Evolutionary conservation across 2,797 vertebrate genomes (phyloP).

Genomic region (Lepus oiostolus): DNA sequence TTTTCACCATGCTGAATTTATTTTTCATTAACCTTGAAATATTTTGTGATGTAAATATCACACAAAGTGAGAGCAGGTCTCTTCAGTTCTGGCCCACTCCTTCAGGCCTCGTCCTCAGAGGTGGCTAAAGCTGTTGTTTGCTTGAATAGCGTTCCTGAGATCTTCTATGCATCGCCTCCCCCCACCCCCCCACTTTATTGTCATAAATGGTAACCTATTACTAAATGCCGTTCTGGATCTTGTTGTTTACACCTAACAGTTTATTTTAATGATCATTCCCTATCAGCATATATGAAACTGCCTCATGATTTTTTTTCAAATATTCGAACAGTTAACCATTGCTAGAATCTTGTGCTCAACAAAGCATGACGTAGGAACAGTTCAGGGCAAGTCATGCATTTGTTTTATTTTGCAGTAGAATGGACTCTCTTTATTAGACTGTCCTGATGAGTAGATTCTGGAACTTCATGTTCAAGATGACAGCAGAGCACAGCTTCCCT

Average conservation of each 20-base stretch:
- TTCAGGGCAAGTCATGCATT: background rate
- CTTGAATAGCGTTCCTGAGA: background rate
- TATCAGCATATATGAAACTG: background rate
- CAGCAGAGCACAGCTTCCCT: background rate
- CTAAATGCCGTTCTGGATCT: background rate
- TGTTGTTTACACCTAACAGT: background rate
- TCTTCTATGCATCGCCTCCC: background rate
- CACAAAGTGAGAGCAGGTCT: background rate
- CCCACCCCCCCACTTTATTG: background rate
- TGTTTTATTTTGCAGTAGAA: background rate
- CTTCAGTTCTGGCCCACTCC: background rate
- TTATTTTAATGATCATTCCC: conserved; percentile 36
- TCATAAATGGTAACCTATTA: background rate
- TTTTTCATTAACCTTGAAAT: conserved; percentile 2
- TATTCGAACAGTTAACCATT: background rate
- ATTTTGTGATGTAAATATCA: conserved; percentile 13
- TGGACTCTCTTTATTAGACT: background rate
- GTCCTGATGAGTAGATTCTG: conserved; percentile 14
- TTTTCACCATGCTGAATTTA: background rate
- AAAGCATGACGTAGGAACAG: background rate
- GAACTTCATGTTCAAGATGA: background rate
- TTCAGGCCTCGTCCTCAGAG: background rate
- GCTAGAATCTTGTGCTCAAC: background rate
- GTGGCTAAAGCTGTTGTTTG: background rate
- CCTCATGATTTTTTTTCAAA: background rate